Evolutionary conservation across 2,797 vertebrate genomes (phyloP), one percentile per base, ranked within the genome.

Genomic region (Acrossocheilus wenchowensis): DNA sequence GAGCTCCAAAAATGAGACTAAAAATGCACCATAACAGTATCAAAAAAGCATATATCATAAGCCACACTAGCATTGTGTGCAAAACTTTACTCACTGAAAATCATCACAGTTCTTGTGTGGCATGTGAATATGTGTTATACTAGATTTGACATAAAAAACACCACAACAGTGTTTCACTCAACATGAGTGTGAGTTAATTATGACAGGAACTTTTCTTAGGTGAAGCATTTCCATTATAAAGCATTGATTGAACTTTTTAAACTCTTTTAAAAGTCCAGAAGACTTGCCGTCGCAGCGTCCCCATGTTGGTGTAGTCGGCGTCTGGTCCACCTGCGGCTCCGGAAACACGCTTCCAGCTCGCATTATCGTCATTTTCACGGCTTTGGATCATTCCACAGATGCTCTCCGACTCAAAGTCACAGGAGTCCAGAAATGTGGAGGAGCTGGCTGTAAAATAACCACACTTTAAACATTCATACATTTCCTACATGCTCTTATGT

Each of bases 341-440:
- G 45, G 91, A 86, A 41, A 97, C 87, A 30, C 91, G 92, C 1
- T 90, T 83, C 98, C 98, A 99, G 71, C 96, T 95, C 1, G 84
- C 91, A 52, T 39, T 89, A 87, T 95, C 94, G 0, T 23, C 21
- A 77, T 78, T 68, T 19, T 41, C 93, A 87, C 93, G 90, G 87
- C 95, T 95, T 94, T 99, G 97, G 92, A 97, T 93, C 97, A 98
- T 98, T 15, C 98, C 97, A 77, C 98, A 98, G 73, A 98, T 95
- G 84, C 97, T 98, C 88, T 96, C 96, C 74, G 94, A 92, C 91
- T 99, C 98, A 95, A 99, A 99, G 93, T 95, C 93, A 64, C 98
- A 99, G 0, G 96, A 96, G 89, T 99, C 98, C 96, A 99, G 93
- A 90, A 98, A 99, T 3, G 94, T 98, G 77, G 96, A 90, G 41